phyloP scores from a whole-genome alignment of 1,140 invertebrate genomes.

The Nasonia giraulti region DNA sequence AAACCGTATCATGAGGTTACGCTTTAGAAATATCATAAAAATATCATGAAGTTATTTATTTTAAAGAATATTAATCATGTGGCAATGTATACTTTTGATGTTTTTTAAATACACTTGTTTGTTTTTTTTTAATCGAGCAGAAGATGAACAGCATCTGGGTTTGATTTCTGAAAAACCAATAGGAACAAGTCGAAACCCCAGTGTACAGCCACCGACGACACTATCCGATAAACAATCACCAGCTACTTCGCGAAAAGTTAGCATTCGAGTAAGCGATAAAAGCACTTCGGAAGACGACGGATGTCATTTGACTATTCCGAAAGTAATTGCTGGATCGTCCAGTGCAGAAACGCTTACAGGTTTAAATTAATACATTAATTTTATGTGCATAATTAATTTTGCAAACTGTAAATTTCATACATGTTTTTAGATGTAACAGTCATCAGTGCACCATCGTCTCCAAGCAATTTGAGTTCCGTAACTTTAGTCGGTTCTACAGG shows the following conservation, averaged over 20 bases:
- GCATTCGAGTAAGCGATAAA: conserved; percentile 63
- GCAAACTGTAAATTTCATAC: not conserved
- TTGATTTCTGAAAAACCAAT: conserved; percentile 64
- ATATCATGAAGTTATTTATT: no score
- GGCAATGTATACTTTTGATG: not conserved
- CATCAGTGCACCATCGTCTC: conserved; percentile 80
- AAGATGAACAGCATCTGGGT: conserved; percentile 72
- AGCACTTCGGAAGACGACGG: conserved; percentile 72
- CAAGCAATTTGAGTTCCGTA: conserved; percentile 82
- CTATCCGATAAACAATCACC: conserved; percentile 59
- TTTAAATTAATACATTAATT: conserved; percentile 60
- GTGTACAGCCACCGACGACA: conserved; percentile 58
- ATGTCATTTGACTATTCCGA: conserved; percentile 79
- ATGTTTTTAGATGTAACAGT: conserved; percentile 54
- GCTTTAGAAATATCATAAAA: no score
- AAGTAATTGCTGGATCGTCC: conserved; percentile 80
- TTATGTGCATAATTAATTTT: conserved; percentile 61
- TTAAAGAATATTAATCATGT: not conserved
- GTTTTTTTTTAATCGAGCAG: conserved; percentile 50
- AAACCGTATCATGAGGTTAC: no score
- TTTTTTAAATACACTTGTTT: conserved; percentile 12
- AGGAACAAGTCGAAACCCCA: conserved; percentile 65
- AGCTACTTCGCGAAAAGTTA: conserved; percentile 67
- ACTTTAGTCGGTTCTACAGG: conserved; percentile 80
- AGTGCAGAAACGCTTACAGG: conserved; percentile 85